Base-by-base conservation (phyloP, 2,797 vertebrate species). In the Tachyglossus aculeatus region DNA sequence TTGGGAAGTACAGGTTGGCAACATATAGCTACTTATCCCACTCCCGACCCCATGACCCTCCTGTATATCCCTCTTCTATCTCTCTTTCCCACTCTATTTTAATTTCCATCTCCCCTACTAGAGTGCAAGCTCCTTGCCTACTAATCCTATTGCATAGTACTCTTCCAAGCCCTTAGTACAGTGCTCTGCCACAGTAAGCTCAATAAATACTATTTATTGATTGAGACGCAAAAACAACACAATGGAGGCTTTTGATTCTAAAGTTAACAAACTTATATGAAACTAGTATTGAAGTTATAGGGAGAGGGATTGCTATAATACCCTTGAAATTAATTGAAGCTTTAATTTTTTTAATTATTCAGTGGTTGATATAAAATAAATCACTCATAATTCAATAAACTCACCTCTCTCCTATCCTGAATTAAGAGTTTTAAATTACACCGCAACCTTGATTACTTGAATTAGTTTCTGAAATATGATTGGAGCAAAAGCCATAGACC, bases 301-400 rank as follows among this genome's bases (percentile, higher is more conserved):
- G 9, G 22, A 69, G 57, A 70, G n/a, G 21, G 56, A 37, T 6
- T 57, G 38, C 4, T 27, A 8, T 19, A 27, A 25, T 50, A 34
- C 40, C 59, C 62, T 7, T 56, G 50, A 52, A 86, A 85, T 77
- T n/a, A 39, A 72, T 63, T 65, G 63, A 47, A 63, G 18, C 55
- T 70, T 80, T 82, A 54, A 25, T 33, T 71, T 70, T 70, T 76
- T 50, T 5, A 61, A 74, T 80, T 7, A 19, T 47, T 33, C 72
- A 63, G 32, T 78, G 74, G 61, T 55, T 77, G 73, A 43, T 37
- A 47, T 10, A 29, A 74, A 74, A 62, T 72, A 78, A 81, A 81
- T 83, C 78, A 81, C 81, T 69, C 56, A 82, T 88, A 82, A 86
- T 86, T 88, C 77, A 84, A 81, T 65, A 71, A 82, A 77, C 79